Evolutionary conservation across 2,888 invertebrate genomes (phyloP), one percentile per base, ranked within the genome.

Genomic region (Epirrhoe alternata): DNA sequence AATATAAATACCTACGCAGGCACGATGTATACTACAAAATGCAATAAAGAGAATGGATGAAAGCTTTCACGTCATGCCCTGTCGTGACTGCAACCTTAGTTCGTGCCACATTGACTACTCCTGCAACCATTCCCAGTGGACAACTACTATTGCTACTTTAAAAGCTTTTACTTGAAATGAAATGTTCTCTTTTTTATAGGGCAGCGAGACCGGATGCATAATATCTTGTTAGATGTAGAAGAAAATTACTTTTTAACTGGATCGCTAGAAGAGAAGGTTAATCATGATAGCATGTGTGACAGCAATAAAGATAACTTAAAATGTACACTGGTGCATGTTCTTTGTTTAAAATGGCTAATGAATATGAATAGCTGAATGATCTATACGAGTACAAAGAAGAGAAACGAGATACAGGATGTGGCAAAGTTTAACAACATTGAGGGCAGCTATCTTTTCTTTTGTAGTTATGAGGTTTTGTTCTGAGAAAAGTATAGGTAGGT

Each of bases 101-200:
- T 42, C n/a, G 35, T 49, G 38, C 16, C 10, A n/a, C 49, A 64
- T 57, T 68, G 10, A 4, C 55, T 55, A 61, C 31, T 62, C 17
- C 58, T 59, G 55, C 59, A 67, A 66, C 68, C 59, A 54, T 69
- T 71, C 77, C 76, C 74, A 47, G 62, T 60, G 66, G 71, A 74
- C 73, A 69, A 68, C 67, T 72, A 69, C 71, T 75, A 69, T 66
- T 70, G 67, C 59, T 69, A 70, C 74, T 74, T 70, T 68, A 72
- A 74, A 75, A 73, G 74, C 71, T 74, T 76, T 77, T 75, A 75
- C 73, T 70, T 62, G 45, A 53, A 70, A 74, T 73, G 66, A 74
- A 73, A 70, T 61, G 31, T 63, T 57, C 51, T 47, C 66, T 71
- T 50, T 71, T 50, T 50, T 60, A 52, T 61, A 16, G 55, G 31